Evolutionary conservation across 2,113 vertebrate genomes (phyloP).

Genomic region (Ailuropoda melanoleuca): DNA sequence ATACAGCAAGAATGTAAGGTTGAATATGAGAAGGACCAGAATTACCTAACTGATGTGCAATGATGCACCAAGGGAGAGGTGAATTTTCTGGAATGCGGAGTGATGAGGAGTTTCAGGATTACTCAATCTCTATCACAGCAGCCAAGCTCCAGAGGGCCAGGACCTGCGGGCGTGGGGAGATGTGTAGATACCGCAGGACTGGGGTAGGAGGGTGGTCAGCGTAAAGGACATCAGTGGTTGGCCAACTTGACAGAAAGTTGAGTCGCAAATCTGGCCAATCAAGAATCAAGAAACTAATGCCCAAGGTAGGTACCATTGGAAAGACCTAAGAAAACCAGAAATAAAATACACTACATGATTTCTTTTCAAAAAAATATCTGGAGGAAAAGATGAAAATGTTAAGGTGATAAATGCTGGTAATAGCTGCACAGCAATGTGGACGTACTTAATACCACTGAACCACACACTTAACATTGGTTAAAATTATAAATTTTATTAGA

Average conservation of each 20-base stretch:
- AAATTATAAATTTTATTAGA: background rate
- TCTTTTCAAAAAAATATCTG: background rate
- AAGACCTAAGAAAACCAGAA: background rate
- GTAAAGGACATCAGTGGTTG: background rate
- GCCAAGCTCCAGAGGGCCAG: background rate
- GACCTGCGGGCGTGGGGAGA: rapidly evolving
- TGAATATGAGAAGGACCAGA: background rate
- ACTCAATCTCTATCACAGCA: background rate
- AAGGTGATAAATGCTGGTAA: background rate
- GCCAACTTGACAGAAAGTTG: background rate
- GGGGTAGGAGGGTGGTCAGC: background rate
- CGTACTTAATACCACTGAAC: background rate
- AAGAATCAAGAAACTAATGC: background rate
- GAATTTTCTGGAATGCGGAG: background rate
- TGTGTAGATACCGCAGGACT: rapidly evolving
- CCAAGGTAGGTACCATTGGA: background rate
- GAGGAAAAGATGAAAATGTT: background rate
- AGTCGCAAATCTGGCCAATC: background rate
- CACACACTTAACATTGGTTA: background rate
- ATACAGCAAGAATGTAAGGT: background rate
- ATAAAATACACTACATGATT: background rate
- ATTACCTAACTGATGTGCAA: background rate
- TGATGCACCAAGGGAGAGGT: background rate
- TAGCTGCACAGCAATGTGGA: background rate
- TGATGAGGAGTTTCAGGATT: background rate